A percentile compares a stretch with the other conserved stretches of the same genome.
phyloP scores from a whole-genome alignment of 2,113 vertebrate genomes.

The Antechinus stuartii region DNA sequence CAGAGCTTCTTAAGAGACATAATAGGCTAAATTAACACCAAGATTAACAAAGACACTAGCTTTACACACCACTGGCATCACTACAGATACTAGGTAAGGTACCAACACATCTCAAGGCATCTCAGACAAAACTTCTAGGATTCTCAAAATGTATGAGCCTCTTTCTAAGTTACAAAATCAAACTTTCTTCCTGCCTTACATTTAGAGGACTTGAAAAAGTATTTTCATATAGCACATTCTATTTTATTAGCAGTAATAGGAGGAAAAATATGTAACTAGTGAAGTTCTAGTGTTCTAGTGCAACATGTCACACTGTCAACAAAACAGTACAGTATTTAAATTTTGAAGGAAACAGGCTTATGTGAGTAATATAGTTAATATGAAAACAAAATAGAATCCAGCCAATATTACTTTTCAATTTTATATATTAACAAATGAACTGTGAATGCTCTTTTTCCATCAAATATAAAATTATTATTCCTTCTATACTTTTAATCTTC shows the following conservation, averaged over 20 bases:
- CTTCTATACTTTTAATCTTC: slow-evolving; percentile 23
- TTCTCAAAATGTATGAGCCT: neutral
- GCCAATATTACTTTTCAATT: neutral
- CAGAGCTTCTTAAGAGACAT: neutral
- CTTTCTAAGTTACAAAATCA: neutral
- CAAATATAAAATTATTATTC: slow-evolving; percentile 33
- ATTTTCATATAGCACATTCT: neutral
- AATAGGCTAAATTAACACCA: neutral
- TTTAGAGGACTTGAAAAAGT: neutral
- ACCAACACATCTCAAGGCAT: neutral
- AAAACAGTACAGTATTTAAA: neutral
- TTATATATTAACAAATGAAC: slow-evolving; percentile 8
- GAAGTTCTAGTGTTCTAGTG: neutral
- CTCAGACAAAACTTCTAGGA: neutral
- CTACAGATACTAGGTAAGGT: neutral
- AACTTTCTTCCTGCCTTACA: neutral
- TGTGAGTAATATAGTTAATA: neutral
- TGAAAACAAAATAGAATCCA: neutral
- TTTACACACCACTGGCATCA: neutral
- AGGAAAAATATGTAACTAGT: neutral
- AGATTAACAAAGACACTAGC: neutral
- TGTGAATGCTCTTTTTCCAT: neutral
- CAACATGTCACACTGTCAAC: neutral
- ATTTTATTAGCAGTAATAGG: neutral
- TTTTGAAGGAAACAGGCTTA: neutral